Evolutionary conservation across 1,140 invertebrate species (phyloP).

Genomic region (Zaprionus camerounensis): DNA sequence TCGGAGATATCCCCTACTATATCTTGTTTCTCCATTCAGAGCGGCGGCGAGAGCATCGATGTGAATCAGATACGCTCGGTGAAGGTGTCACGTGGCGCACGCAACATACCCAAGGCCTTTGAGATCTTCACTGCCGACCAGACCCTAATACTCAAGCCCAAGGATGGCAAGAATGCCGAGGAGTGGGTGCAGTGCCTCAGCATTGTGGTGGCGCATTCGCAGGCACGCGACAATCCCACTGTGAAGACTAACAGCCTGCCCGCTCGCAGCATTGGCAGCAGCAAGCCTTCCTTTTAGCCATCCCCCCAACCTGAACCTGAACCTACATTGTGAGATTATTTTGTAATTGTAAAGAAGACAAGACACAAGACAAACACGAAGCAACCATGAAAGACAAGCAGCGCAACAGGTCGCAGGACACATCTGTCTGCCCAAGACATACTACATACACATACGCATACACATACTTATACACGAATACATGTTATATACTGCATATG

Average conservation of each 20-base stretch:
- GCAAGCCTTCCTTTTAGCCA: slow-evolving; percentile 80
- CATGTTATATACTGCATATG: slow-evolving; percentile 28
- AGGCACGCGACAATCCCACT: slow-evolving; percentile 88
- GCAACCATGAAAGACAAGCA: slow-evolving; percentile 62
- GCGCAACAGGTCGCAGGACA: slow-evolving; percentile 40
- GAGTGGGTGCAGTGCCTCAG: slow-evolving; percentile 97
- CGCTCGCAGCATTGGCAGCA: slow-evolving; percentile 85
- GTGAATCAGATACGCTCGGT: slow-evolving; percentile 96
- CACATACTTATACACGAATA: slow-evolving; percentile 35
- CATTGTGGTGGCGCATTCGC: slow-evolving; percentile 93
- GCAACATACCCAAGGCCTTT: slow-evolving; percentile 97
- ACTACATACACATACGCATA: slow-evolving; percentile 35
- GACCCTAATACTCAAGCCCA: slow-evolving; percentile 95
- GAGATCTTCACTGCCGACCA: slow-evolving; percentile 98
- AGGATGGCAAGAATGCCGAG: slow-evolving; percentile 96
- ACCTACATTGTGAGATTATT: slow-evolving; percentile 76
- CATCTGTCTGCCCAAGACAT: slow-evolving; percentile 45
- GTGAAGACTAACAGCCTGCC: slow-evolving; percentile 89
- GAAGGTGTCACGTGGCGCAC: slow-evolving; percentile 92
- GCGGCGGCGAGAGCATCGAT: slow-evolving; percentile 90
- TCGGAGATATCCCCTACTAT: background rate
- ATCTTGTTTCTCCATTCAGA: slow-evolving; percentile 84
- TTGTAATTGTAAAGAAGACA: slow-evolving; percentile 78
- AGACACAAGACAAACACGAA: slow-evolving; percentile 68
- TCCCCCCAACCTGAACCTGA: slow-evolving; percentile 29